These are phyloP conservation scores for Nycticryphes semicollaris DNA, from an alignment of 2,113 vertebrate genomes.

Conservation along the genomic window DNA sequence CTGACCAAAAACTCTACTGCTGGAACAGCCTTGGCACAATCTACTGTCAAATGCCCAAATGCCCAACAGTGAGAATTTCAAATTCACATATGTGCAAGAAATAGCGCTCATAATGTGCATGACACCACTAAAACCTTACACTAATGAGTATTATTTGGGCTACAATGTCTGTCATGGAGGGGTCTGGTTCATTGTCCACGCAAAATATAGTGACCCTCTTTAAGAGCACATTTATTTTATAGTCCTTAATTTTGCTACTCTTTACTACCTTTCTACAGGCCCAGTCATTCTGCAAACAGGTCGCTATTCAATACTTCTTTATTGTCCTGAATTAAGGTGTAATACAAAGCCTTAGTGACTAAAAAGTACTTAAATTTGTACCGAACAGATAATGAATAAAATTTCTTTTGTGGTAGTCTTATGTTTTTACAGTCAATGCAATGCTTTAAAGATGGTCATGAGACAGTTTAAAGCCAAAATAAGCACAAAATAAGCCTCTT, in stretches of 20 bases:
- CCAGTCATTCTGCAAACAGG: neutral
- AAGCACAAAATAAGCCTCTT: neutral
- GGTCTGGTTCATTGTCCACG: neutral
- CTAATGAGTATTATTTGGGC: neutral
- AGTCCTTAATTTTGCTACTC: neutral
- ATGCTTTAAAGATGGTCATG: neutral
- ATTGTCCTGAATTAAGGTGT: neutral
- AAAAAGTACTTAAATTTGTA: neutral
- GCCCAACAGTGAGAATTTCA: neutral
- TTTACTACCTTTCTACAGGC: neutral
- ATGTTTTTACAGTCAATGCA: neutral
- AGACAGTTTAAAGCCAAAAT: neutral
- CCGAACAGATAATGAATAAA: neutral
- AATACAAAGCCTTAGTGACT: neutral
- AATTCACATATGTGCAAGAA: neutral
- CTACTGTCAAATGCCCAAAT: neutral
- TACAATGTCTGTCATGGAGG: neutral
- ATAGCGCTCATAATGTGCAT: neutral
- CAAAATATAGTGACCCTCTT: no score
- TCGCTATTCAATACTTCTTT: neutral
- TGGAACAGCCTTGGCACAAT: neutral
- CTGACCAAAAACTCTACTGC: neutral
- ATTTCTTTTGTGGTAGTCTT: neutral
- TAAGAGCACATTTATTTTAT: neutral
- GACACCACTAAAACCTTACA: neutral